Conservation (phyloP, 2,113 vertebrate species). For the Prunella fulvescens region DNA sequence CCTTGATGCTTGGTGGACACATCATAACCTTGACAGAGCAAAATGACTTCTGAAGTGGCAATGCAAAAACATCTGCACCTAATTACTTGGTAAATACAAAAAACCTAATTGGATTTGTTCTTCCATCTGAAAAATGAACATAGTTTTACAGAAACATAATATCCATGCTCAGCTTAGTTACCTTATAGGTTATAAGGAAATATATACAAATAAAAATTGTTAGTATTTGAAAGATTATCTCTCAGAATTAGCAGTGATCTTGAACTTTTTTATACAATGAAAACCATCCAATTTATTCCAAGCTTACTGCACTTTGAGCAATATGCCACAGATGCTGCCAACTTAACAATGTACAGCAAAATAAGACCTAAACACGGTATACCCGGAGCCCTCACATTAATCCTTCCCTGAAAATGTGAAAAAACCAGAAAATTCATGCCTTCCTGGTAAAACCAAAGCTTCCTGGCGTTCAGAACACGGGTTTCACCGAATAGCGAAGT, state of each 20-base stretch:
- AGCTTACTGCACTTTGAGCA: not conserved
- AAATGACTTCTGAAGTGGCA: not conserved
- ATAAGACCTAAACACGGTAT: not conserved
- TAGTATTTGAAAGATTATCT: not conserved
- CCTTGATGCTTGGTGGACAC: not conserved
- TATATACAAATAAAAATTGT: not conserved
- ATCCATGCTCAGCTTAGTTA: not conserved
- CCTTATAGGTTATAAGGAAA: not conserved
- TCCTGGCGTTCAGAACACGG: not conserved
- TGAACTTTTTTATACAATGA: not conserved
- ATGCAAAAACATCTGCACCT: not conserved
- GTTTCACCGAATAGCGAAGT: not conserved
- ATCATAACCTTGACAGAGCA: not conserved
- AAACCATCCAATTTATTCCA: not conserved
- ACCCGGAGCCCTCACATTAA: not conserved
- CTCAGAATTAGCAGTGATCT: not conserved
- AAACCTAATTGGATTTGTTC: not conserved
- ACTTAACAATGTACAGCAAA: not conserved
- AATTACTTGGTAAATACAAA: not conserved
- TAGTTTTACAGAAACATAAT: not conserved
- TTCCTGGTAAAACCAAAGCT: not conserved
- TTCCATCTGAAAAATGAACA: not conserved
- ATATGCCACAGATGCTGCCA: not conserved
- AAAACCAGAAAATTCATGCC: not conserved
- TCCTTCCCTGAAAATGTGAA: not conserved